Percentiles rank a stretch among this genome's conserved stretches.
phyloP scores from a whole-genome alignment of 2,113 vertebrate genomes.

The Indicator maculatus region DNA sequence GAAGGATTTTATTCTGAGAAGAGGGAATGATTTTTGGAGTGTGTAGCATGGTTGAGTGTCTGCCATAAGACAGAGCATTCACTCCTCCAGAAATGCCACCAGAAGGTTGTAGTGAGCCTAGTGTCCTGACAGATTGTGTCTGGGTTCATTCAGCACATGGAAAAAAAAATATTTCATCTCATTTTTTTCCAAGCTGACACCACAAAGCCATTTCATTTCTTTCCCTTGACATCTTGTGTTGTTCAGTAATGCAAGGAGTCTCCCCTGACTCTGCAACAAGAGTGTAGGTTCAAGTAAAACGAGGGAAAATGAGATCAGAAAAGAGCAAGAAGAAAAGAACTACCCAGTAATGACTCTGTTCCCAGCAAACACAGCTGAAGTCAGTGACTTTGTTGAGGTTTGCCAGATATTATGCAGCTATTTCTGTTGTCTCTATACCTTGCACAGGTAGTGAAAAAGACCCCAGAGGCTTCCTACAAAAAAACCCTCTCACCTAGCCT shows the following conservation, averaged over 20 bases:
- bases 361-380: neutral
- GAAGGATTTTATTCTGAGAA: constrained; percentile 43
- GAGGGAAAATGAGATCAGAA: constrained; percentile 4
- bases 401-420: neutral
- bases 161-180: constrained; percentile 36
- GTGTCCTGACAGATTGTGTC: constrained; percentile 34
- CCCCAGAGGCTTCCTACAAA: neutral
- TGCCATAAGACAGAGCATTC: constrained; percentile 23
- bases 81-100: constrained; percentile 10
- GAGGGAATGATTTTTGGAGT: constrained; percentile 24
- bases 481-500: neutral
- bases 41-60: neutral
- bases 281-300: neutral
- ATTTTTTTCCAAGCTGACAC: constrained; percentile 20
- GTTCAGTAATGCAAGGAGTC: neutral
- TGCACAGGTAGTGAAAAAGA: neutral
- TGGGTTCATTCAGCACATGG: constrained; percentile 15
- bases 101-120: constrained; percentile 14
- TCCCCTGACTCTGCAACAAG: neutral
- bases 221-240: constrained; percentile 5
- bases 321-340: constrained; percentile 13
- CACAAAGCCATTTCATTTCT: constrained; percentile 32
- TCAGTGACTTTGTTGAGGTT: neutral
- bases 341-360: neutral
- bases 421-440: neutral